Percentiles rank a stretch among this genome's conserved stretches.
Conservation (phyloP, 92 coral and sea anemone species). For the Micromussa lordhowensis region DNA sequence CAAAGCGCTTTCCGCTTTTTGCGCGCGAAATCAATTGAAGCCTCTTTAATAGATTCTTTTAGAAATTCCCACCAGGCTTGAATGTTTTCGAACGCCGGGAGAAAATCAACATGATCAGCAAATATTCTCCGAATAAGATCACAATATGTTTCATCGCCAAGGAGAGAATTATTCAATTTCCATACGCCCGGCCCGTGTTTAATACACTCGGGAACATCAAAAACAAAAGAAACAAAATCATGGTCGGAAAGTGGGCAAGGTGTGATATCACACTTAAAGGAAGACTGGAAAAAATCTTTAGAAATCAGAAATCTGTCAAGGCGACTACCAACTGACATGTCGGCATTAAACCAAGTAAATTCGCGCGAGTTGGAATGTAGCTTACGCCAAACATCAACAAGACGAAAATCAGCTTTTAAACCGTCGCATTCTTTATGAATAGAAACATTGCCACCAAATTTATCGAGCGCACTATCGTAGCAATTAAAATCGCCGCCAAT, state of each 20-base stretch:
- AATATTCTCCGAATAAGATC: background rate
- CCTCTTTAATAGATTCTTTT: background rate
- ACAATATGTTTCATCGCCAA: background rate
- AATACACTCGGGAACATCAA: background rate
- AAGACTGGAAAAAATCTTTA: background rate
- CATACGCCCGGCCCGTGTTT: background rate
- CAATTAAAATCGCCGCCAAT: background rate
- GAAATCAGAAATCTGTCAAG: background rate
- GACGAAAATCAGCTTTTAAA: background rate
- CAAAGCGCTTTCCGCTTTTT: background rate
- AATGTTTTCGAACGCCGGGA: background rate
- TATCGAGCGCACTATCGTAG: background rate
- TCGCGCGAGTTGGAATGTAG: background rate
- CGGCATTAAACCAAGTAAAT: background rate
- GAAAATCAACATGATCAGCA: background rate
- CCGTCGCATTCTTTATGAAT: background rate
- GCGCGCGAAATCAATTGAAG: background rate
- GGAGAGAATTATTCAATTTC: constrained; percentile 5
- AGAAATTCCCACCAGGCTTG: constrained; percentile 26
- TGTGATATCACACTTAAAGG: background rate
- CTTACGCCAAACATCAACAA: constrained; percentile 46
- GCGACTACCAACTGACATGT: background rate
- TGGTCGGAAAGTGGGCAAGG: constrained; percentile 24
- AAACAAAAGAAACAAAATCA: background rate
- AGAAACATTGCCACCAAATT: background rate